Evolutionary conservation across 2,797 vertebrate species (phyloP).

Genomic region (Rhincodon typus): DNA sequence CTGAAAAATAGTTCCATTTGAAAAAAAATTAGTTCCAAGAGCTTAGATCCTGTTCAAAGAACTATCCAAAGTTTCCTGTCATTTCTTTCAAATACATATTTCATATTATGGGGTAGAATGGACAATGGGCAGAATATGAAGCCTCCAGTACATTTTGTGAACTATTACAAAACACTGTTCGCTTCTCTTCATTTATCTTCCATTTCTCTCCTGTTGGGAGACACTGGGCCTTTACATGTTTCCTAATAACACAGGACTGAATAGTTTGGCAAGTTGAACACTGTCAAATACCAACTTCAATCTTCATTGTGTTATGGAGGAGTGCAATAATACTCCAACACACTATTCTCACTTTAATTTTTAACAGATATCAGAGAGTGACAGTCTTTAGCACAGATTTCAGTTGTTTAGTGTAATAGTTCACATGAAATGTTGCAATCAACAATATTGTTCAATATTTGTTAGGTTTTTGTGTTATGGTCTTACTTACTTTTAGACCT

Average conservation of each 20-base stretch:
- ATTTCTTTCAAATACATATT: background rate
- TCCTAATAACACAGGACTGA: background rate
- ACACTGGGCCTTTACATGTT: background rate
- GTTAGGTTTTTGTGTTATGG: background rate
- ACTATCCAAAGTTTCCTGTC: background rate
- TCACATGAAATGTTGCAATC: background rate
- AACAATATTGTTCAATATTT: background rate
- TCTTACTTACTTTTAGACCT: conserved; percentile 63
- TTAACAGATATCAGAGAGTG: background rate
- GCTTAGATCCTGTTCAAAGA: background rate
- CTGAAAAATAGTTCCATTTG: conserved; percentile 50
- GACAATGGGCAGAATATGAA: no score
- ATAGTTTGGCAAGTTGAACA: background rate
- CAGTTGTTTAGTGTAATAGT: background rate
- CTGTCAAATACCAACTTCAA: background rate
- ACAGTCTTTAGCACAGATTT: background rate
- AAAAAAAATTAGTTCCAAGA: background rate
- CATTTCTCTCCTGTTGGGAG: background rate
- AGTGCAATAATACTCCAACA: background rate
- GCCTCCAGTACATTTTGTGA: background rate
- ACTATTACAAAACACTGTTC: background rate
- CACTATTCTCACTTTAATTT: background rate
- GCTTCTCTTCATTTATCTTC: background rate
- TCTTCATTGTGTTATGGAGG: background rate
- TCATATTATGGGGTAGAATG: background rate